phyloP scores from a whole-genome alignment of 2,797 vertebrate species.

The Dromococcyx pavoninus region DNA sequence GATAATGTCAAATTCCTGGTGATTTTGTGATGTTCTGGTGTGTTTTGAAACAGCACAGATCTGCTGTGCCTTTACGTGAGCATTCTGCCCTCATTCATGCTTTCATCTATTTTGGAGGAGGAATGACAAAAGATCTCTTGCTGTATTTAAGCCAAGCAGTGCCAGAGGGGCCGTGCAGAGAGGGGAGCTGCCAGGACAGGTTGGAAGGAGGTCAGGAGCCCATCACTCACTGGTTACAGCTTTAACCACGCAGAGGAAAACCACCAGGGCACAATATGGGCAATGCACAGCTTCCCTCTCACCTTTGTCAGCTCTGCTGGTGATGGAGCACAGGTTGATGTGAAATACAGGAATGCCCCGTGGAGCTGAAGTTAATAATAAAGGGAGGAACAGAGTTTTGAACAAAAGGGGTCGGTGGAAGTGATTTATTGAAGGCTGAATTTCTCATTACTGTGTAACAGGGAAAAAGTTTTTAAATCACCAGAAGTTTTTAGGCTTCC shows the following conservation, averaged over 20 bases:
- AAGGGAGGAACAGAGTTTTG: background rate
- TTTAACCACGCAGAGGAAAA: background rate
- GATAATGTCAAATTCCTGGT: background rate
- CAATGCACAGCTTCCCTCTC: background rate
- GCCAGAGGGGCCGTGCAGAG: background rate
- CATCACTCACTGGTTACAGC: background rate
- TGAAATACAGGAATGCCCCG: background rate
- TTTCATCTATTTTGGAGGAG: background rate
- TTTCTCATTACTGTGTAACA: background rate
- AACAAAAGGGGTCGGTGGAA: background rate
- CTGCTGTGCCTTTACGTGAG: background rate
- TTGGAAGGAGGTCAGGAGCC: background rate
- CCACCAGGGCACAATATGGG: background rate
- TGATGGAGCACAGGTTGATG: background rate
- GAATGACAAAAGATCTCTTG: background rate
- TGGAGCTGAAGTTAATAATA: background rate
- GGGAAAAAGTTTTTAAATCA: background rate
- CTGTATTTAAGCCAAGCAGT: background rate
- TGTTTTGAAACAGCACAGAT: background rate
- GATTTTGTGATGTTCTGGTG: background rate
- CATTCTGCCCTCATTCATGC: background rate
- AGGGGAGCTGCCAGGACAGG: background rate
- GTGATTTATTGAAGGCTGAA: slow-evolving; percentile 8
- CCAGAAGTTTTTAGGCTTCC: background rate
- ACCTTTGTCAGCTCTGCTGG: background rate